Base-by-base conservation (phyloP, 2,888 invertebrate genomes). In the Anthrax anthrax region DNA sequence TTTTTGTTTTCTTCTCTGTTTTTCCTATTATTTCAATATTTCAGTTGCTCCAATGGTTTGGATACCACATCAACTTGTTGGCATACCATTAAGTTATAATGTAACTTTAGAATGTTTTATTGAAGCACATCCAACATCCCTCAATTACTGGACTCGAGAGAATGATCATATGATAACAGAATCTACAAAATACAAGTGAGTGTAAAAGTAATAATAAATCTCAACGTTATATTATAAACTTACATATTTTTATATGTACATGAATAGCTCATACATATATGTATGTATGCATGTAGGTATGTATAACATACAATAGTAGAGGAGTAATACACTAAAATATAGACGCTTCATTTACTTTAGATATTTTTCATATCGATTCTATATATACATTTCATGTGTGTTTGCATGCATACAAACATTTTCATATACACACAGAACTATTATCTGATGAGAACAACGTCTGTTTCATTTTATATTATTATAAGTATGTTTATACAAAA, bases 31-130 rank as follows among this genome's bases (percentile, higher is more conserved):
- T 10, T 50, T 47, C 55, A 46, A 42, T 43, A 60, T 73, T 73
- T 44, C 71, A 91, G 90, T 91, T 72, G 86, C 90, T 1, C 90
- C 91, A 10, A 88, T 89, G 87, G 74, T 91, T 47, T 87, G 83
- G 83, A 89, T 91, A 59, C 88, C 89, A 6, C 86, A 90, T 70
- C 90, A 91, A 67, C 72, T 90, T 53, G 88, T 91, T 36, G 88
- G 89, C 27, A 85, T 85, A 16, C 87, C 88, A 1, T 71, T 85
- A 48, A 83, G 82, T 52, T 85, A 82, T 65, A 83, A 84, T 57
- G 83, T 89, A 12, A 87, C 86, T 5, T 69, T 91, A 51, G 89
- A 90, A 69, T 91, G 91, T 62, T 83, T 84, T 62, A 87, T 89
- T 8, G 91, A 91, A 69, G 90, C 91, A 3, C 86, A 89, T 70